Conservation (phyloP, 2,113 vertebrate species). For the Balaeniceps rex region DNA sequence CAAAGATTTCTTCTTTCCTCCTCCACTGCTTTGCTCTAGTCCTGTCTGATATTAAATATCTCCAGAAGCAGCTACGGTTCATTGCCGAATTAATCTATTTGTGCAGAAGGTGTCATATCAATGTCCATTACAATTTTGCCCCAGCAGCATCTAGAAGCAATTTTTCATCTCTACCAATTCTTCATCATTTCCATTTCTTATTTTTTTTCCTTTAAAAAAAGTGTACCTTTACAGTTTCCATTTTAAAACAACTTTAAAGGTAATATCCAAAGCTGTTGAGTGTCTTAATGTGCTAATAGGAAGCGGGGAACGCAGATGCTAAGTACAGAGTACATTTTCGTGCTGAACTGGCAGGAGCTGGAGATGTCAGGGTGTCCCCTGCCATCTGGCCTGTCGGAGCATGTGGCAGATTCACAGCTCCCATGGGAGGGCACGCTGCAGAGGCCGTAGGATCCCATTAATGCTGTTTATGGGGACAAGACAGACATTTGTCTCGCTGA, state of each 20-base stretch:
- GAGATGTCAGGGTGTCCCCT: background rate
- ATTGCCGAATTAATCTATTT: background rate
- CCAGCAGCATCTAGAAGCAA: background rate
- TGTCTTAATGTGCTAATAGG: background rate
- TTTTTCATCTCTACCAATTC: background rate
- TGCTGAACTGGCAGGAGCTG: background rate
- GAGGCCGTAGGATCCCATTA: background rate
- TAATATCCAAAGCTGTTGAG: background rate
- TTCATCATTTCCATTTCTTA: background rate
- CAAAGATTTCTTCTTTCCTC: background rate
- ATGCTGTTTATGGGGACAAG: background rate
- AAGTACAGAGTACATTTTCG: background rate
- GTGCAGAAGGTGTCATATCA: background rate
- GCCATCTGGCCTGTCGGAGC: slow-evolving; percentile 9
- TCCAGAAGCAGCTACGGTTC: background rate
- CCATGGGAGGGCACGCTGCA: background rate
- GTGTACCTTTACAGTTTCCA: background rate
- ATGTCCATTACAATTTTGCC: background rate
- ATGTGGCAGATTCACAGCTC: background rate
- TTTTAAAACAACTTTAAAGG: background rate
- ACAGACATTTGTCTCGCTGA: background rate
- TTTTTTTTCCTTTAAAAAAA: background rate
- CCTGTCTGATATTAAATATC: background rate
- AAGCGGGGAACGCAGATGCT: background rate
- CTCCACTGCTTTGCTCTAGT: background rate